Percentiles rank a stretch among this genome's conserved stretches.
Conservation (phyloP, 2,797 vertebrate genomes). For the Sorex maritimensis region DNA sequence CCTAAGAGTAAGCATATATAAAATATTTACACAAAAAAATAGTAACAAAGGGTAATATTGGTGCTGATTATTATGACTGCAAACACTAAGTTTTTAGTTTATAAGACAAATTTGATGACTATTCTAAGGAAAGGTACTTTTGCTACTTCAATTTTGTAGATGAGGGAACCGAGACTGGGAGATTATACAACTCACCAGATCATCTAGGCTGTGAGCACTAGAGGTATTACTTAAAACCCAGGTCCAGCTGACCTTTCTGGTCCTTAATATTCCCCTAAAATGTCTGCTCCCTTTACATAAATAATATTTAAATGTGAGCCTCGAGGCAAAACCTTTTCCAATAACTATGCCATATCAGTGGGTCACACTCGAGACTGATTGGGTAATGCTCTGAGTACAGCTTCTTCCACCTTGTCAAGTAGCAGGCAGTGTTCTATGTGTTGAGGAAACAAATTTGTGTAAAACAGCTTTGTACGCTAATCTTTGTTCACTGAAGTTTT, state of each 20-base stretch:
- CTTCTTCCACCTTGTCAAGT: background rate
- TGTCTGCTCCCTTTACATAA: background rate
- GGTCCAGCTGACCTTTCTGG: background rate
- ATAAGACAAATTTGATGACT: background rate
- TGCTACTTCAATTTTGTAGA: background rate
- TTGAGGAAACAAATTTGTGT: background rate
- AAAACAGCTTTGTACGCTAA: background rate
- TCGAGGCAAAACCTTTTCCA: constrained; percentile 19
- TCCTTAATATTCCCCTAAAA: background rate
- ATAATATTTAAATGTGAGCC: constrained; percentile 25
- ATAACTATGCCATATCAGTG: background rate
- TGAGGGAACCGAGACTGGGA: background rate
- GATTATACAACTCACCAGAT: background rate
- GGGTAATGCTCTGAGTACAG: background rate
- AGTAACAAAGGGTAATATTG: background rate
- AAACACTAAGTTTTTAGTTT: background rate
- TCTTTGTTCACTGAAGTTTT: too few relatives aligned
- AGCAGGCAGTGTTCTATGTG: constrained; percentile 3
- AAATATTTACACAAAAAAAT: background rate
- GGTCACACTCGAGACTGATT: background rate
- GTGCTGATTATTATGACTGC: background rate
- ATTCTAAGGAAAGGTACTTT: background rate
- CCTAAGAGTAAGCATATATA: background rate
- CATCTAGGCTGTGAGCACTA: background rate
- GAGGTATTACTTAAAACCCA: background rate